These are phyloP conservation scores for Germaria angustata DNA, from an alignment of 2,888 invertebrate genomes.

Conservation along the genomic window DNA sequence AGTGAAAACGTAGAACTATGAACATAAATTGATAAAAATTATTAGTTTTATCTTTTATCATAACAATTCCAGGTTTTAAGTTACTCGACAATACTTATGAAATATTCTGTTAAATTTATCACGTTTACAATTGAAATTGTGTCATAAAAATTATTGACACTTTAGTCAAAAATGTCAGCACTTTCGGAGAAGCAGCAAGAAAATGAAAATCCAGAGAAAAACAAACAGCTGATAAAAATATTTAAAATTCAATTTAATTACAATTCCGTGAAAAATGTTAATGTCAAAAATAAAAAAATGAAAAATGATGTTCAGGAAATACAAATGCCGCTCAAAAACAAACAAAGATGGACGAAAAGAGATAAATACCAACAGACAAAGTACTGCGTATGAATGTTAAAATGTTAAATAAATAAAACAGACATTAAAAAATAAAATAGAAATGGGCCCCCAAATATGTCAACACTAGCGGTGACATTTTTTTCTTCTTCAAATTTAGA, in stretches of 20 bases:
- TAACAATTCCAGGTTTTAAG: no score
- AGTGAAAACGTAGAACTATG: no score
- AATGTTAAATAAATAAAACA: constrained; percentile 28
- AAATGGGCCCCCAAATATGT: constrained; percentile 23
- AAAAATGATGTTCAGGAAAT: no score
- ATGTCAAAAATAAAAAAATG: neutral
- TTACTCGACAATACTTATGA: no score
- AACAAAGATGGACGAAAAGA: neutral
- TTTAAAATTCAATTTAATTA: constrained; percentile 49
- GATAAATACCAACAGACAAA: constrained; percentile 10
- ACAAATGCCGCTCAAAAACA: constrained; percentile 15
- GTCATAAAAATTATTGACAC: constrained; percentile 38
- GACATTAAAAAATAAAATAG: neutral
- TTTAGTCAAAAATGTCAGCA: neutral
- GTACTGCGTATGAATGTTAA: constrained; percentile 12
- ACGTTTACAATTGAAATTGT: constrained; percentile 25
- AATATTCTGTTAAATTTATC: neutral
- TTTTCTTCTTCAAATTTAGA: neutral
- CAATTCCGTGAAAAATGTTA: constrained; percentile 40
- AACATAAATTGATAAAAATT: no score
- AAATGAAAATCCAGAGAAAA: neutral
- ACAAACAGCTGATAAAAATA: constrained; percentile 51
- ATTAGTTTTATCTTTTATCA: constrained; percentile 42
- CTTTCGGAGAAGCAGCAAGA: neutral
- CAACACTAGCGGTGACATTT: constrained; percentile 31